Evolutionary conservation across 2,113 vertebrate species (phyloP).

Genomic region (Dicerorhinus sumatrensis): DNA sequence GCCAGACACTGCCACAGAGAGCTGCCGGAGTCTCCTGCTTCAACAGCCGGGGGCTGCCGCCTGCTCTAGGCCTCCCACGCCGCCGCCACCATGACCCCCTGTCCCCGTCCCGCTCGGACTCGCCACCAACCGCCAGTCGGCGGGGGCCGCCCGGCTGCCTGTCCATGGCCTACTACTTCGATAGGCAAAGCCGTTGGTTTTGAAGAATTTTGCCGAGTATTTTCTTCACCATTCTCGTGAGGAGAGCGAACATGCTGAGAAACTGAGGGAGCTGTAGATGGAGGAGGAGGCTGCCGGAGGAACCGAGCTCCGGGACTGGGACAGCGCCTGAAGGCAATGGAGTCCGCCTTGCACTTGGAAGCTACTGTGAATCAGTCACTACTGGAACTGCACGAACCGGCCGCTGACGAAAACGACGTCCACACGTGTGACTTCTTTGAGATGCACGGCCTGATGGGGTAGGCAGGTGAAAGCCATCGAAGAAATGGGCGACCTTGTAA

Average conservation of each 20-base stretch:
- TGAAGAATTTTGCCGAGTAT: background rate
- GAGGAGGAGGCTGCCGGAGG: fast-evolving
- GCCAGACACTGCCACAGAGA: background rate
- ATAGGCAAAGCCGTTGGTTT: fast-evolving
- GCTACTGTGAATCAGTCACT: background rate
- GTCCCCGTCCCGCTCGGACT: fast-evolving
- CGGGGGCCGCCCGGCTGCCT: fast-evolving
- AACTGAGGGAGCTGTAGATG: background rate
- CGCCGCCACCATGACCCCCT: fast-evolving
- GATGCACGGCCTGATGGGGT: background rate
- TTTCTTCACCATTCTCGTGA: fast-evolving
- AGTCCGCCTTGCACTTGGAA: background rate
- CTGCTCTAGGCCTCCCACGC: too few species aligned
- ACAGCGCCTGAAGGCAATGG: fast-evolving
- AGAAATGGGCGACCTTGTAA: background rate
- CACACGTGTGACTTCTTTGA: background rate
- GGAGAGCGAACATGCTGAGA: background rate
- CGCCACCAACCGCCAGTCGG: background rate
- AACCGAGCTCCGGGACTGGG: background rate
- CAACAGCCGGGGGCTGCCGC: fast-evolving
- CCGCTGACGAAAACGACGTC: background rate
- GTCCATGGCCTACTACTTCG: fast-evolving
- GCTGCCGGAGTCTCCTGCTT: too few species aligned
- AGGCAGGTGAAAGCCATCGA: background rate
- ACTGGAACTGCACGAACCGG: background rate